phyloP scores from a whole-genome alignment of 2,888 invertebrate genomes.

The Pantelozetes paolii region DNA sequence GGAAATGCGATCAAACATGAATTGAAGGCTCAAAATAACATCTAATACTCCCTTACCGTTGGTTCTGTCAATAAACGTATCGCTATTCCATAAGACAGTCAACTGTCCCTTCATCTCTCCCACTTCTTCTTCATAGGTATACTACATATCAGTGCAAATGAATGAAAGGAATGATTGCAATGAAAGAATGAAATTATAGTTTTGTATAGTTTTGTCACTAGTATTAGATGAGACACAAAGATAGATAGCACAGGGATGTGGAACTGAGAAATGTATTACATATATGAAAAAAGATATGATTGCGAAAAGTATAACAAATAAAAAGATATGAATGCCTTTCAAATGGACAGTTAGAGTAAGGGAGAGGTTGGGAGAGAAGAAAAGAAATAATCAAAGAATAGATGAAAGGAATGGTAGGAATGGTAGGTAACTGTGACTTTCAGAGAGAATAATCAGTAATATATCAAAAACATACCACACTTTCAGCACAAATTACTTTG shows the following conservation, averaged over 20 bases:
- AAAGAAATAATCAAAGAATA: neutral
- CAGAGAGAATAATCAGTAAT: neutral
- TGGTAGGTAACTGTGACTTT: neutral
- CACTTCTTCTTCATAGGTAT: conserved; percentile 67
- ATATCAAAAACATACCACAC: conserved; percentile 60
- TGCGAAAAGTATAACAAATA: no score
- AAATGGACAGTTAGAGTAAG: neutral
- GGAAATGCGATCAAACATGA: conserved; percentile 26
- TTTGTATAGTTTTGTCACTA: neutral
- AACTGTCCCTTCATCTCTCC: conserved; percentile 66
- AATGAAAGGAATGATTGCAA: conserved; percentile 28
- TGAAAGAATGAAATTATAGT: neutral
- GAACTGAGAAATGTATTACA: neutral
- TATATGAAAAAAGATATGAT: no score
- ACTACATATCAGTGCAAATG: conserved; percentile 55
- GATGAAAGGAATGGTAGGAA: neutral
- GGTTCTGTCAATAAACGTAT: conserved; percentile 85
- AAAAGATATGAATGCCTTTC: no score
- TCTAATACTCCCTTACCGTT: conserved; percentile 50
- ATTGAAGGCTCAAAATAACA: conserved; percentile 20
- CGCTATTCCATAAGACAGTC: conserved; percentile 86
- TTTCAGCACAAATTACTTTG: conserved; percentile 80
- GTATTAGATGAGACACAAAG: neutral
- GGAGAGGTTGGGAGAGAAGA: neutral
- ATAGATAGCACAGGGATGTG: neutral